A percentile compares a stretch with the other conserved stretches of the same genome.
Conservation (phyloP, 2,888 invertebrate species). For the Tethea ocularis region DNA sequence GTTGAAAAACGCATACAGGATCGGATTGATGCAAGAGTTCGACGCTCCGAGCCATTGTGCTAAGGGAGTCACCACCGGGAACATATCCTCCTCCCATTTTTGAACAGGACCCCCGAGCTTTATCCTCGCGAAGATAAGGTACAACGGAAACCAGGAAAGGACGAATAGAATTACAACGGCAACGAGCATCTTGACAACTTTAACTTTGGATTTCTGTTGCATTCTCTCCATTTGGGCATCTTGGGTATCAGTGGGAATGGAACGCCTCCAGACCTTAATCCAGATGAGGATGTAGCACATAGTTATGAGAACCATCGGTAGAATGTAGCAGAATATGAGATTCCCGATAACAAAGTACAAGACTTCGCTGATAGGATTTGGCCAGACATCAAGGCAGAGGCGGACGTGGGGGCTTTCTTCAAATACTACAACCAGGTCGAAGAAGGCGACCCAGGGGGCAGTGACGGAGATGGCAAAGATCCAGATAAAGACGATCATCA, state of each 20-base stretch:
- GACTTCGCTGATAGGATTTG: conserved; percentile 90
- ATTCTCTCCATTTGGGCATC: conserved; percentile 96
- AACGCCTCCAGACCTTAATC: conserved; percentile 94
- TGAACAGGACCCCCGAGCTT: conserved; percentile 91
- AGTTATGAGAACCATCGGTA: conserved; percentile 95
- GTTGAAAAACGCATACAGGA: conserved; percentile 97
- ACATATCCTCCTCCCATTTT: conserved; percentile 90
- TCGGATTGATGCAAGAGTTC: conserved; percentile 97
- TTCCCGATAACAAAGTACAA: conserved; percentile 95
- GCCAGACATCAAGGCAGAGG: conserved; percentile 94
- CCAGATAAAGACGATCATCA: conserved; percentile 96
- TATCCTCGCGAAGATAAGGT: conserved; percentile 93
- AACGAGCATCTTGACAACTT: conserved; percentile 97
- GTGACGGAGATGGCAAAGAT: conserved; percentile 92
- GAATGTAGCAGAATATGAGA: conserved; percentile 94
- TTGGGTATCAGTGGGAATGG: conserved; percentile 95
- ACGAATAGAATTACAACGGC: conserved; percentile 97
- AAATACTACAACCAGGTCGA: conserved; percentile 90
- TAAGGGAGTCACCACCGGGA: conserved; percentile 92
- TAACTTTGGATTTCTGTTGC: conserved; percentile 97
- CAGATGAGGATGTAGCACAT: conserved; percentile 96
- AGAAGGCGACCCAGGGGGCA: conserved; percentile 95
- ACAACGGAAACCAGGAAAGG: conserved; percentile 96
- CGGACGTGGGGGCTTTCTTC: conserved; percentile 89
- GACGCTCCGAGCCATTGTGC: conserved; percentile 97